Evolutionary conservation across 2,797 vertebrate species (phyloP), one percentile per base, ranked within the genome.

Genomic region (Vireo griseus): DNA sequence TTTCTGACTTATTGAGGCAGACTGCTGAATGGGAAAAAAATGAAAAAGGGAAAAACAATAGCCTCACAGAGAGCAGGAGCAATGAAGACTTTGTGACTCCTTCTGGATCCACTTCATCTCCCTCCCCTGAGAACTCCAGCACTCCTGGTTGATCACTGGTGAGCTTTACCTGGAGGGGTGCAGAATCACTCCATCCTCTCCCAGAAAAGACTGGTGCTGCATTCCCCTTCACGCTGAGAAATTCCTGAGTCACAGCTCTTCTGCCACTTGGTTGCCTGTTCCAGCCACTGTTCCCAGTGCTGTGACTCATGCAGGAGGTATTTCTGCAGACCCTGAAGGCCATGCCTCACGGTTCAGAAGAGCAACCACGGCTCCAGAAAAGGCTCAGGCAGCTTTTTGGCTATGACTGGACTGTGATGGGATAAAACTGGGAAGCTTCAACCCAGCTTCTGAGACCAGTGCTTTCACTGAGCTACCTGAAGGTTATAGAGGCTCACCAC

Each of bases 31-130:
- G 19, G 22, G 35, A 5, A 3, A 18, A 86, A 62, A 16, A 24
- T 6, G 29, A 31, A 8, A 37, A 11, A 4, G 5, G 2, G 3
- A 1, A 6, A 47, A 47, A 19, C 3, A 21, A 10, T 13, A 4
- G 12, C 31, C 79, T 21, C 50, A n/a, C n/a, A 83, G 35, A 39
- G 11, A 72, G 21, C 35, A 72, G 18, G 48, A 83, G 13, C 79
- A 68, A 1, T 13, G 24, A 9, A 63, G 9, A 22, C 25, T 20
- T n/a, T 39, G 6, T 45, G 7, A 3, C 26, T 87, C 21, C 19
- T 79, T 33, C 33, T 80, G 55, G 10, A 45, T 54, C 29, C 3
- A 11, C 35, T 39, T 74, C 50, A 67, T 8, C 18, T 63, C 37
- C 19, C 29, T 50, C 45, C 55, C 9, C 16, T 33, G 31, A 69